Conservation (phyloP, 2,113 vertebrate genomes). For the Planiliza haematocheilus region DNA sequence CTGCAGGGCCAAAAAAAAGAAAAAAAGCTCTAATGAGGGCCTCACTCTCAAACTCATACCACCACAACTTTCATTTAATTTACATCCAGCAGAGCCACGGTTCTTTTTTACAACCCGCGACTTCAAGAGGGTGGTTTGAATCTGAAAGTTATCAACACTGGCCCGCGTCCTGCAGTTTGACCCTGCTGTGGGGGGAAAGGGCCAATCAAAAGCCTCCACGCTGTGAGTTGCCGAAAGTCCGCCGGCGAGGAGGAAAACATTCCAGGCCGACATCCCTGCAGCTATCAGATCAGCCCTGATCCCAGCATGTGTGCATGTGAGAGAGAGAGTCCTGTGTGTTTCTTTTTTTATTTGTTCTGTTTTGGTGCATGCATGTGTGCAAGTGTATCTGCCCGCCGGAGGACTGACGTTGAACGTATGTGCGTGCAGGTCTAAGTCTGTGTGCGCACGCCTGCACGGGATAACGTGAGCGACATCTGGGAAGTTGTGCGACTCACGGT, state of each 20-base stretch:
- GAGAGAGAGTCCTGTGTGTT: background rate
- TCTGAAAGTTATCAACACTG: conserved; percentile 31
- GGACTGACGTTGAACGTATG: background rate
- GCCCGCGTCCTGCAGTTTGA: conserved; percentile 54
- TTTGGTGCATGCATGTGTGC: conserved; percentile 39
- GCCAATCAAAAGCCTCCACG: conserved; percentile 41
- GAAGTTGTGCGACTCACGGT: background rate
- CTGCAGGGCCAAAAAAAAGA: conserved; percentile 55
- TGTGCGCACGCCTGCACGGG: background rate
- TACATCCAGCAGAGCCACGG: conserved; percentile 21
- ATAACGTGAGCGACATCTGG: background rate
- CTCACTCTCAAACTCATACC: background rate
- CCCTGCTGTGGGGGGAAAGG: conserved; percentile 56
- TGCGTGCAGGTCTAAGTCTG: background rate
- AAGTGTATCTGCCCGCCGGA: conserved; percentile 10
- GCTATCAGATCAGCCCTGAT: conserved; percentile 68
- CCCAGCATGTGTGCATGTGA: conserved; percentile 65
- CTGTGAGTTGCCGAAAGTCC: conserved; percentile 12
- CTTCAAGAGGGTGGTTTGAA: conserved; percentile 28
- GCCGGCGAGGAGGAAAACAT: conserved; percentile 36
- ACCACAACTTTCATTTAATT: conserved; percentile 19
- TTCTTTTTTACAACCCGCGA: background rate
- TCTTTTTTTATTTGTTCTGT: background rate
- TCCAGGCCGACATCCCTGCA: conserved; percentile 43
- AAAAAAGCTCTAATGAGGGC: conserved; percentile 4